Conservation (phyloP, 2,797 vertebrate species). For the Argya squamiceps region DNA sequence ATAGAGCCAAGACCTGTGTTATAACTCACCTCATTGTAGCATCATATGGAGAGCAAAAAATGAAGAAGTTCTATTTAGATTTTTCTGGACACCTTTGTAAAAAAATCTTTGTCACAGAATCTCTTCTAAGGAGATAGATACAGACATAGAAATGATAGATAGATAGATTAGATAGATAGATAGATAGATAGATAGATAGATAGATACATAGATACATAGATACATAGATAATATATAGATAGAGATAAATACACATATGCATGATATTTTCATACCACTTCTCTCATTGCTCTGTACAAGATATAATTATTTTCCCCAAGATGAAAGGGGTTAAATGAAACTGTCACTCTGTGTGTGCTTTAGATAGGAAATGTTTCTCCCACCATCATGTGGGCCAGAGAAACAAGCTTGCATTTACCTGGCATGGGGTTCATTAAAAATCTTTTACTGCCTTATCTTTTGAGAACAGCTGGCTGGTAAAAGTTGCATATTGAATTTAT, state of each 20-base stretch:
- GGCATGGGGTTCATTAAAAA: neutral
- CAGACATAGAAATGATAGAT: neutral
- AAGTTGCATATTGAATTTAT: neutral
- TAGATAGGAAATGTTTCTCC: neutral
- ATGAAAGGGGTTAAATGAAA: neutral
- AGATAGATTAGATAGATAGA: neutral
- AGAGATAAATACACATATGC: neutral
- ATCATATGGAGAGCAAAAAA: neutral
- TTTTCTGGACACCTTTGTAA: neutral
- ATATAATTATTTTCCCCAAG: neutral
- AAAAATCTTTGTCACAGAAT: neutral
- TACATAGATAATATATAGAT: neutral
- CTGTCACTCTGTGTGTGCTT: neutral
- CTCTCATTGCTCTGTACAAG: neutral
- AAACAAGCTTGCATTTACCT: neutral
- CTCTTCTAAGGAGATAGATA: neutral
- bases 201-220: neutral
- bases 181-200: neutral
- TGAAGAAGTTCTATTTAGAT: neutral
- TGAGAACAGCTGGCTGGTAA: constrained; percentile 2
- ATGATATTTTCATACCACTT: neutral
- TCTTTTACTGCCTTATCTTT: neutral
- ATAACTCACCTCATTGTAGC: neutral
- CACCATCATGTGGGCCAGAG: neutral
- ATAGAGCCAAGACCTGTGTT: neutral